A percentile compares a stretch with the other conserved stretches of the same genome.
phyloP scores from a whole-genome alignment of 2,888 invertebrate genomes.

The Parasteatoda lunata region DNA sequence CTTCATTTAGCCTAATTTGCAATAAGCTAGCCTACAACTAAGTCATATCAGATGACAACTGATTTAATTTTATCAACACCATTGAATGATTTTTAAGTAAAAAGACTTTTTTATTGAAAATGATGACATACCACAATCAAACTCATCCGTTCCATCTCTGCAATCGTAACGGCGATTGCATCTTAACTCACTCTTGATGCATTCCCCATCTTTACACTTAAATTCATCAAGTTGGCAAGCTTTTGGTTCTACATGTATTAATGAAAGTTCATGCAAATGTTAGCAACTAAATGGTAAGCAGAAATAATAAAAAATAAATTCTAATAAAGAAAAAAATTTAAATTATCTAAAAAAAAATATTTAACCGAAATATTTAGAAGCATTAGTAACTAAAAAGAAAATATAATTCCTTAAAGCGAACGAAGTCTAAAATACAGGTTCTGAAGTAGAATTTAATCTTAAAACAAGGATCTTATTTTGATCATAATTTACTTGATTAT shows the following conservation, averaged over 20 bases:
- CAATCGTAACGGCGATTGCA: constrained; percentile 74
- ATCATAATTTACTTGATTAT: too few species aligned
- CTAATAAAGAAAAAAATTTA: neutral
- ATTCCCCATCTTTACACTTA: constrained; percentile 79
- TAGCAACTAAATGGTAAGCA: neutral
- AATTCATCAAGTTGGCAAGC: constrained; percentile 78
- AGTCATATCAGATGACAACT: neutral
- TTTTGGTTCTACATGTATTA: constrained; percentile 22
- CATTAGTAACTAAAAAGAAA: too few species aligned
- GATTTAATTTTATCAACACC: too few species aligned
- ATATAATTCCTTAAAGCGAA: too few species aligned
- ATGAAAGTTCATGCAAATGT: too few species aligned
- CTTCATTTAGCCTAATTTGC: too few species aligned
- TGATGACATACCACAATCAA: constrained; percentile 57
- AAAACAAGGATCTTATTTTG: too few species aligned
- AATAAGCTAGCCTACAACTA: too few species aligned
- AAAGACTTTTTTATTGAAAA: neutral
- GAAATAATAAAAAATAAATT: constrained; percentile 3
- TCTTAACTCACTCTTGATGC: constrained; percentile 76
- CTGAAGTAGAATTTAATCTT: too few species aligned
- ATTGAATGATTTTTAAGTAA: neutral
- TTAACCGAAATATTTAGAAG: too few species aligned
- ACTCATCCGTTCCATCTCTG: constrained; percentile 77
- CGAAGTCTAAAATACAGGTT: too few species aligned
- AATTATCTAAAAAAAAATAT: too few species aligned